Conservation (phyloP, 2,888 invertebrate genomes). For the Harpagoxenus sublaevis region DNA sequence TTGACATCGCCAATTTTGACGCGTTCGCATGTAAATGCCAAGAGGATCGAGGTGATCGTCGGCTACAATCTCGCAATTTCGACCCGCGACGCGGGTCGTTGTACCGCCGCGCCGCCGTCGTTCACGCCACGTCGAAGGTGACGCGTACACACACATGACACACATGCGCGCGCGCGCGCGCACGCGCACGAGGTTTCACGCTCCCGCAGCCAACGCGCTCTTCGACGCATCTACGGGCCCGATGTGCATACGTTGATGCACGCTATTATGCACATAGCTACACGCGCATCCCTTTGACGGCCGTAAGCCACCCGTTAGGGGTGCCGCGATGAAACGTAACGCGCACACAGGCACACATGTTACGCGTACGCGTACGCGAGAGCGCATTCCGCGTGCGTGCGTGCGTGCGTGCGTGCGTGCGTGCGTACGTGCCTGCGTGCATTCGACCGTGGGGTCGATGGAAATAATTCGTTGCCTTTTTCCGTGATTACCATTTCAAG, state of each 20-base stretch:
- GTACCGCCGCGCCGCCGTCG: constrained; percentile 71
- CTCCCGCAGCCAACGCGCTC: constrained; percentile 51
- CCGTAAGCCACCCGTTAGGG: constrained; percentile 77
- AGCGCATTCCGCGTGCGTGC: constrained; percentile 52
- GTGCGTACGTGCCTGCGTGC: constrained; percentile 62
- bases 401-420: constrained; percentile 43
- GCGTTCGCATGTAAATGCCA: constrained; percentile 28
- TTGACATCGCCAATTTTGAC: constrained; percentile 13
- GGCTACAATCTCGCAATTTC: constrained; percentile 76
- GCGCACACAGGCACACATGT: constrained; percentile 65
- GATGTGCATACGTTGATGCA: constrained; percentile 69
- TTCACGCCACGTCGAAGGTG: constrained; percentile 74
- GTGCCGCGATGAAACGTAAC: constrained; percentile 74
- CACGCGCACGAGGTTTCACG: constrained; percentile 39
- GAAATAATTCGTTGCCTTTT: constrained; percentile 82
- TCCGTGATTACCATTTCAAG: constrained; percentile 78
- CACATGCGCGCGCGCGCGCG: not conserved
- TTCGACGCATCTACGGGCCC: constrained; percentile 51
- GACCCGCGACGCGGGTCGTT: constrained; percentile 74
- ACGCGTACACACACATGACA: constrained; percentile 45
- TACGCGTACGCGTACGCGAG: constrained; percentile 42
- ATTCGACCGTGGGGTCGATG: constrained; percentile 79
- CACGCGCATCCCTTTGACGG: constrained; percentile 79
- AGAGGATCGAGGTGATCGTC: constrained; percentile 72
- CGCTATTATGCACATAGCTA: constrained; percentile 77